Evolutionary conservation across 2,888 invertebrate species (phyloP).

Genomic region (Choristoneura rosaceana): DNA sequence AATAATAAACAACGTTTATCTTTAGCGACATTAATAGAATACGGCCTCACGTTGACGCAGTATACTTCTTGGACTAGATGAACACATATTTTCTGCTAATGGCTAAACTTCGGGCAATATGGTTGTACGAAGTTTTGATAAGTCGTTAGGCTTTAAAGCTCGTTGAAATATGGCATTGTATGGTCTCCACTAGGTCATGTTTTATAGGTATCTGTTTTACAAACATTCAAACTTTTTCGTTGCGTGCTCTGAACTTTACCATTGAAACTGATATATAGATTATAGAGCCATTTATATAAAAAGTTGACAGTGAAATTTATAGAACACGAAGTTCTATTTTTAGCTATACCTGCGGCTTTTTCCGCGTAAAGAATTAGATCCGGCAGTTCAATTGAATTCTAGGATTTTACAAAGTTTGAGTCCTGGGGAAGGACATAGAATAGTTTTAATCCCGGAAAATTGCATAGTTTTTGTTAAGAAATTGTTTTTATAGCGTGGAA

Average conservation of each 20-base stretch:
- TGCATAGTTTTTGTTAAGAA: too few relatives aligned
- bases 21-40: constrained; percentile 7
- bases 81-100: constrained; percentile 80
- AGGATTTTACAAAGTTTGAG: too few relatives aligned
- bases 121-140: constrained; percentile 60
- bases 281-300: not conserved
- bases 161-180: constrained; percentile 43
- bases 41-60: constrained; percentile 58
- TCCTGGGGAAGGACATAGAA: too few relatives aligned
- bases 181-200: constrained; percentile 33
- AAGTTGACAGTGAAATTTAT: not conserved
- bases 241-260: constrained; percentile 28
- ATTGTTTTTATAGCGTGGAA: too few relatives aligned
- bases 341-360: not conserved
- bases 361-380: too few relatives aligned
- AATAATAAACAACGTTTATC: not conserved
- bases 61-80: constrained; percentile 77
- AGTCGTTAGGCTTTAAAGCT: constrained; percentile 65
- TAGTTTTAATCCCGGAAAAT: too few relatives aligned
- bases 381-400: too few relatives aligned
- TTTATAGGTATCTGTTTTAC: constrained; percentile 39
- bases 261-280: constrained; percentile 9
- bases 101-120: constrained; percentile 72
- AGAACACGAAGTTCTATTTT: not conserved
- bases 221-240: constrained; percentile 34